Evolutionary conservation across 2,888 invertebrate species (phyloP), one percentile per base, ranked within the genome.

Genomic region (Drosophila pegasa): DNA sequence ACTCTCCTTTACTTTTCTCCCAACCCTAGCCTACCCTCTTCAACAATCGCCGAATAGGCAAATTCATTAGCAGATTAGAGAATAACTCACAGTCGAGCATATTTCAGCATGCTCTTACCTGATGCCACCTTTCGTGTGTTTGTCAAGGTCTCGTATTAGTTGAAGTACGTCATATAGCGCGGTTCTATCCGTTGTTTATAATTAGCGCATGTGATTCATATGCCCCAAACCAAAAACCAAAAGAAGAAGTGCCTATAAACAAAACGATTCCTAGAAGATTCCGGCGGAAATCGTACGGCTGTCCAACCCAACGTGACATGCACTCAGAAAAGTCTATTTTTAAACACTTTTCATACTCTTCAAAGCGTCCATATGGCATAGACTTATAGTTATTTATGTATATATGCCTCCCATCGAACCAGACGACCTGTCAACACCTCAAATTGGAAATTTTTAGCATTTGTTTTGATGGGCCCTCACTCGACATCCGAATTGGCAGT

Each of bases 401-500:
- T 31, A 1, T 61, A 25, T 16, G 3, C 2, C 20, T 6, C 22
- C 9, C 50, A 16, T 22, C 38, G 33, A 25, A 61, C 43, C 38
- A 59, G 59, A 72, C 41, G 27, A 56, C 55, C 78, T 83, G 86
- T 85, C 83, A 76, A 79, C 86, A 87, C 79, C 65, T 64, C 48
- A 59, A 65, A 66, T 71, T 62, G 25, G 33, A 71, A 55, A 27
- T 75, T 59, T 80, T 63, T 37, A 25, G 48, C 40, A 27, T 62
- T 66, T 65, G 51, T 40, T 67, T 57, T 71, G 59, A 85, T 81
- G 78, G 78, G 64, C 81, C 78, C 84, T 87, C 75, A 55, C 22
- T 47, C 45, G 55, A 47, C 47, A 67, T 64, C 51, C 52, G 45
- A 75, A 73, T 56, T 75, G 72, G 43, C 80, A 75, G 50, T 76